Percentiles rank a stretch among this genome's conserved stretches.
Conservation (phyloP, 2,888 invertebrate genomes). For the Ophion slaviceki region DNA sequence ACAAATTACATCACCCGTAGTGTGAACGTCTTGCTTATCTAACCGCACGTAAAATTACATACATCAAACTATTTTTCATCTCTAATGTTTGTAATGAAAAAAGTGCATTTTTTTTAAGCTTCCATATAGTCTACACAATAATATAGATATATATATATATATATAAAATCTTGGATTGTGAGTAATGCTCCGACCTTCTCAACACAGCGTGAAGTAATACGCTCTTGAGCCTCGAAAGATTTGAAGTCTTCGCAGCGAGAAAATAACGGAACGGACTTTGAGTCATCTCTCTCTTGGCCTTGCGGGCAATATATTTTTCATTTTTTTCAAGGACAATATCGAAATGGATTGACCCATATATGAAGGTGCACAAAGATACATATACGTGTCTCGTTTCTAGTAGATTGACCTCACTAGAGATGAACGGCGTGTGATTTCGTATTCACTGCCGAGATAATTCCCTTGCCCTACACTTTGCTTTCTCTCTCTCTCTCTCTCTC, state of each 20-base stretch:
- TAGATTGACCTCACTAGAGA: conserved; percentile 62
- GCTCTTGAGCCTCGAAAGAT: neutral
- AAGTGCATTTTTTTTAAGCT: too few species aligned
- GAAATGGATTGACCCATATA: neutral
- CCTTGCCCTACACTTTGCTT: conserved; percentile 51
- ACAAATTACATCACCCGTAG: too few species aligned
- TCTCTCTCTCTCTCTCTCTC: neutral
- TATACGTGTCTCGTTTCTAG: conserved; percentile 30
- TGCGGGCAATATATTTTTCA: neutral
- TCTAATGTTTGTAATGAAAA: too few species aligned
- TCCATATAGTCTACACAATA: too few species aligned
- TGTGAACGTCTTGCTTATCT: too few species aligned
- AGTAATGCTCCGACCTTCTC: too few species aligned
- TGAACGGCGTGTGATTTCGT: conserved; percentile 73
- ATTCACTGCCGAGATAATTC: conserved; percentile 76
- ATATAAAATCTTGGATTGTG: too few species aligned
- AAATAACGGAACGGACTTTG: neutral
- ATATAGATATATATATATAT: too few species aligned
- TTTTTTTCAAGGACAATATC: neutral
- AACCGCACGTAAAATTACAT: too few species aligned
- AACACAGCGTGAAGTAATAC: neutral
- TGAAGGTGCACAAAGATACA: neutral
- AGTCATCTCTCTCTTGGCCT: neutral
- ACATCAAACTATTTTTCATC: too few species aligned
- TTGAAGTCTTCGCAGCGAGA: neutral